These are phyloP conservation scores for Erythrocercus mccallii DNA, from an alignment of 2,113 vertebrate species.

Conservation along the genomic window DNA sequence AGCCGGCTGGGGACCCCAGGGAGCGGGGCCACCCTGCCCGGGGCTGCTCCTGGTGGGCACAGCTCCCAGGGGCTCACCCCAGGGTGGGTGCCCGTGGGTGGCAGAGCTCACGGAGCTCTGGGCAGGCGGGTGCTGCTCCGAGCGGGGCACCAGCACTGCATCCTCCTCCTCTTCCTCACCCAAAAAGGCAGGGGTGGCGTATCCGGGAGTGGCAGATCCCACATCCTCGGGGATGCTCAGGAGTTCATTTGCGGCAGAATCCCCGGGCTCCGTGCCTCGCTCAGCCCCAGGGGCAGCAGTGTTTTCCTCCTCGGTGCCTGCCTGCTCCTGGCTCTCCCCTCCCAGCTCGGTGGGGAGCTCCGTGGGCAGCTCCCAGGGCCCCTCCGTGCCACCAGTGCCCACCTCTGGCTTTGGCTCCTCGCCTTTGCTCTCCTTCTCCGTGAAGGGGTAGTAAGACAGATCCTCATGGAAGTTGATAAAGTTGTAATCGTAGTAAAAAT, in stretches of 20 bases:
- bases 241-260: not conserved
- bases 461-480: slow-evolving; percentile 97
- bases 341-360: not conserved
- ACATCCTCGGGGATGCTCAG: rapidly evolving
- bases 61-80: rapidly evolving
- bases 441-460: slow-evolving; percentile 75
- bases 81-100: rapidly evolving
- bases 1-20: not conserved
- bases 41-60: not conserved
- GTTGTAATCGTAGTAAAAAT: slow-evolving; percentile 98
- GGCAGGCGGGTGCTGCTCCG: slow-evolving; percentile 54
- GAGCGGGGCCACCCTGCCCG: rapidly evolving
- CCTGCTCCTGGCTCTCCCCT: not conserved
- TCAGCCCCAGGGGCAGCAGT: not conserved
- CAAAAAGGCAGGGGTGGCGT: not conserved
- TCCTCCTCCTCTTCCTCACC: not conserved
- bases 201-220: not conserved
- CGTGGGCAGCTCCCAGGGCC: not conserved
- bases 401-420: not conserved
- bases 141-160: not conserved
- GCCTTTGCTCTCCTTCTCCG: not conserved
- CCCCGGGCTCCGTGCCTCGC: not conserved
- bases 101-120: not conserved
- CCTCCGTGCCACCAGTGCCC: not conserved
- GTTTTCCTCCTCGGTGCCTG: not conserved